Evolutionary conservation across 2,888 invertebrate genomes (phyloP).

Genomic region (Teleiodes luculella): DNA sequence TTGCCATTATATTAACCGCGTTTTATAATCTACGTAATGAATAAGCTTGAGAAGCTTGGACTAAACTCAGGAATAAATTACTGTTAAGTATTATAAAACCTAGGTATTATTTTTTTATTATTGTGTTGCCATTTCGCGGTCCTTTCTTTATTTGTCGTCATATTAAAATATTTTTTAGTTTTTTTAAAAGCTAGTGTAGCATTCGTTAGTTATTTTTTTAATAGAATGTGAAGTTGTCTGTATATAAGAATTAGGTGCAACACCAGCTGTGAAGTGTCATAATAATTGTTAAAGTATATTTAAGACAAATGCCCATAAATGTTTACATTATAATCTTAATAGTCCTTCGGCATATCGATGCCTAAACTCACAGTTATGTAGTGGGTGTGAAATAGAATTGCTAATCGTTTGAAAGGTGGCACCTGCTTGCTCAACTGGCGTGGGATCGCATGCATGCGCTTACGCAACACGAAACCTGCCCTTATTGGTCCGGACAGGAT

Average conservation of each 20-base stretch:
- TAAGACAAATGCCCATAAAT: background rate
- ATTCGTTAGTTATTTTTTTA: too few species aligned
- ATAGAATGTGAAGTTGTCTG: too few species aligned
- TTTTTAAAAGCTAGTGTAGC: too few species aligned
- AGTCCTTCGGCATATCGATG: conserved; percentile 19
- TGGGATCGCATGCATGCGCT: conserved; percentile 33
- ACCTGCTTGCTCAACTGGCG: conserved; percentile 44
- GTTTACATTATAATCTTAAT: background rate
- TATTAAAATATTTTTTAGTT: too few species aligned
- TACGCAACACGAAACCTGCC: conserved; percentile 27
- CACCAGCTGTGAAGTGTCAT: too few species aligned
- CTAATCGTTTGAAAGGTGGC: conserved; percentile 51
- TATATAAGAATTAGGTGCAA: too few species aligned
- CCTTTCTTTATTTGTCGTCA: too few species aligned
- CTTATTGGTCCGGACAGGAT: conserved; percentile 12
- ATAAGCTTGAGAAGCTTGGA: too few species aligned
- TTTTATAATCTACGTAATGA: background rate
- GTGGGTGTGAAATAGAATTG: conserved; percentile 50
- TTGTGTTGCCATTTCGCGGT: too few species aligned
- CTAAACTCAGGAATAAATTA: too few species aligned
- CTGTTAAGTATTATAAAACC: too few species aligned
- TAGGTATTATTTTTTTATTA: too few species aligned
- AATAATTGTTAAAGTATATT: background rate
- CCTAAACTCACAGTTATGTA: conserved; percentile 5
- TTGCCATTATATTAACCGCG: background rate